Evolutionary conservation across 2,888 invertebrate genomes (phyloP), one percentile per base, ranked within the genome.

Genomic region (Selenia dentaria): DNA sequence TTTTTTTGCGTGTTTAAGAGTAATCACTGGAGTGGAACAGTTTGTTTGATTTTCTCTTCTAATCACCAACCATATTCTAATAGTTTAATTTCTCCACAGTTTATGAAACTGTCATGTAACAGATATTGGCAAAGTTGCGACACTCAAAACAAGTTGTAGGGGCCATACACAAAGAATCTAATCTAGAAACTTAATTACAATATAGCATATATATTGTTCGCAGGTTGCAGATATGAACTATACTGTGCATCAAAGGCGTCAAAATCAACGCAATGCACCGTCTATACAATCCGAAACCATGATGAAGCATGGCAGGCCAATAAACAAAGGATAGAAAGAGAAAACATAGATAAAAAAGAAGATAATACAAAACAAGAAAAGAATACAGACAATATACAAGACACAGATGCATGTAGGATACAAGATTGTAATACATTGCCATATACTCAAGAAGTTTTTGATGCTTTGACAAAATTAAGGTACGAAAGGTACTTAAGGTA

Each of bases 181-280:
- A n/a, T n/a, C n/a, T n/a, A n/a, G n/a, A n/a, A n/a, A n/a, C n/a
- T n/a, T n/a, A n/a, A n/a, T n/a, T n/a, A n/a, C n/a, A n/a, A n/a
- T n/a, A n/a, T n/a, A n/a, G n/a, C n/a, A n/a, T n/a, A n/a, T n/a
- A n/a, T n/a, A n/a, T n/a, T n/a, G n/a, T n/a, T 57, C 64, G 57
- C 80, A 96, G 97, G 98, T 14, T 99, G 94, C 78, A 93, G 99
- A 22, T 99, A 99, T 80, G 99, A 99, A 83, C 76, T 99, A 6
- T 98, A 96, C 77, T 99, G 99, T 80, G 94, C 96, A 12, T 94
- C 96, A 0, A 99, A 99, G 91, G 93, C 96, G 0, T 94, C 94
- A 32, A 96, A 97, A 67, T 96, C 96, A 1, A 97, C 97, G 4
- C 98, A 98, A 70, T 97, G 98, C 62, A 97, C 98, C 0, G 75